These are phyloP conservation scores for Noctua janthina DNA, from an alignment of 2,888 invertebrate genomes.

Conservation along the genomic window DNA sequence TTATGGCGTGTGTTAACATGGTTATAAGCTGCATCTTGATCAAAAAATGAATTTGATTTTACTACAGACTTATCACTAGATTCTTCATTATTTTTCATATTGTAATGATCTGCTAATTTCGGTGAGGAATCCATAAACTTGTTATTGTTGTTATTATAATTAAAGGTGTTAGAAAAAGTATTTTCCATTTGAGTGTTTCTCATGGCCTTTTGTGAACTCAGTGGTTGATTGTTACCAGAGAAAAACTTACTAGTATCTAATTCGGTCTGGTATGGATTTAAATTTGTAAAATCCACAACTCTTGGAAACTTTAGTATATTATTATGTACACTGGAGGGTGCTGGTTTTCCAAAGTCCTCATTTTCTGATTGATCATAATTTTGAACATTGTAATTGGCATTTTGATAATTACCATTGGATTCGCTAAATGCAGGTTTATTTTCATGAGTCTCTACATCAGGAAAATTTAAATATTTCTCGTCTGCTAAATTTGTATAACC, in stretches of 20 bases:
- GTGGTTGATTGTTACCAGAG: conserved; percentile 70
- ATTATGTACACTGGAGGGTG: conserved; percentile 67
- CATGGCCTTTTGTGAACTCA: conserved; percentile 66
- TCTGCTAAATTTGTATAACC: conserved; percentile 71
- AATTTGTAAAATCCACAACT: conserved; percentile 84
- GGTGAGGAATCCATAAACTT: conserved; percentile 68
- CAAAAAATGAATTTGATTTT: conserved; percentile 67
- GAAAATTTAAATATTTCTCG: conserved; percentile 71
- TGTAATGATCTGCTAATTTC: conserved; percentile 66
- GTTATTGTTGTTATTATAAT: conserved; percentile 66
- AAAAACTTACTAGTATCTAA: conserved; percentile 78
- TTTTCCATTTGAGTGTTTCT: conserved; percentile 70
- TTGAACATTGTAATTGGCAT: conserved; percentile 68
- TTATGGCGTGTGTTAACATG: conserved; percentile 69
- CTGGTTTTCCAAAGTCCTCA: conserved; percentile 72
- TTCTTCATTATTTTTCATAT: conserved; percentile 72
- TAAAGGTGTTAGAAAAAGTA: conserved; percentile 67
- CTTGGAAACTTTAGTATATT: conserved; percentile 79
- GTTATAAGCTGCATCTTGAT: conserved; percentile 69
- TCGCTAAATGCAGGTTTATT: conserved; percentile 74
- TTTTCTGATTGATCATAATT: conserved; percentile 71
- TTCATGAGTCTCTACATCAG: conserved; percentile 72
- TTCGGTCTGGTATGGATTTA: conserved; percentile 76
- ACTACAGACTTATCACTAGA: conserved; percentile 66
- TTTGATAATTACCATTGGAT: conserved; percentile 71